Conservation (phyloP, 2,113 vertebrate genomes). For the Coturnix japonica region DNA sequence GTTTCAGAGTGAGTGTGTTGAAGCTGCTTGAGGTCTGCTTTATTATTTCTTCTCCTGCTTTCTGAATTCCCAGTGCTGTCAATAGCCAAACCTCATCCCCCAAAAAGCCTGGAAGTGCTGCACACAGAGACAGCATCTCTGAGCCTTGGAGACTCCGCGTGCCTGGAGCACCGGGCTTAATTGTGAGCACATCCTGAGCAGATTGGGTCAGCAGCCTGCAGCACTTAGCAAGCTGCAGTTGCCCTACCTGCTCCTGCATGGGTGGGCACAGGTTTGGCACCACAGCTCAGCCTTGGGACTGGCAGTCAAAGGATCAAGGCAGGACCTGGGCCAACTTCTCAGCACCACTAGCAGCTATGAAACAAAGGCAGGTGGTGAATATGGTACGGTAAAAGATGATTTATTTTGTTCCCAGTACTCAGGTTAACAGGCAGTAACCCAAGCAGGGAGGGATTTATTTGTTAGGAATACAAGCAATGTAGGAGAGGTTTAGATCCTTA, state of each 20-base stretch:
- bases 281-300: accelerated
- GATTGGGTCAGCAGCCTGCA: background rate
- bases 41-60: background rate
- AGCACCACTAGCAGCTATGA: background rate
- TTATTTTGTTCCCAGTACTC: background rate
- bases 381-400: background rate
- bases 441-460: background rate
- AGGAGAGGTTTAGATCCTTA: background rate
- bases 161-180: accelerated
- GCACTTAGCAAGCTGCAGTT: background rate
- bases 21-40: constrained; percentile 21
- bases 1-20: constrained; percentile 23
- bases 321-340: background rate
- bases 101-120: background rate
- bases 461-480: background rate
- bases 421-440: background rate
- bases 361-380: background rate
- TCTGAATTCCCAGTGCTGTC: background rate
- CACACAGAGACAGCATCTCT: background rate
- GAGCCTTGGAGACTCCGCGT: background rate
- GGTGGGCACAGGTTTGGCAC: accelerated
- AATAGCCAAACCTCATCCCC: background rate
- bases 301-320: accelerated
- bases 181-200: accelerated
- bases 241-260: background rate